Evolutionary conservation across 2,888 invertebrate genomes (phyloP).

Genomic region (Pocota personata): DNA sequence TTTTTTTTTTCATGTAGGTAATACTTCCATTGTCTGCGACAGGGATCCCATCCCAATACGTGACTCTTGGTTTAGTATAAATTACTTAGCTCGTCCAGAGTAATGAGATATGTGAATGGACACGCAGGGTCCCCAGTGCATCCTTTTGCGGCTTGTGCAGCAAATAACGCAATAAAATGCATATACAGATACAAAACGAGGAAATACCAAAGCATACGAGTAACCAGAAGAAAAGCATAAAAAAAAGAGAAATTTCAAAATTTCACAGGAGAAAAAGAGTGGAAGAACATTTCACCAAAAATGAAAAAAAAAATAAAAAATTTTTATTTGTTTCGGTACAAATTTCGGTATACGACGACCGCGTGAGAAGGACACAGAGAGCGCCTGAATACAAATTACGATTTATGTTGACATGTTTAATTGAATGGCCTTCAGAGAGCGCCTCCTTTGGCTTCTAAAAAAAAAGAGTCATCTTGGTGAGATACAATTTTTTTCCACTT

Average conservation of each 20-base stretch:
- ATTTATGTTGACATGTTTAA: slow-evolving; percentile 73
- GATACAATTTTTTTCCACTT: slow-evolving; percentile 8
- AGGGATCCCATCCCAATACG: slow-evolving; percentile 56
- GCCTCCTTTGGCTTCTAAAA: slow-evolving; percentile 58
- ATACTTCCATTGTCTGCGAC: slow-evolving; percentile 40
- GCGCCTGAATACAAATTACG: slow-evolving; percentile 70
- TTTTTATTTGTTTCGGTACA: slow-evolving; percentile 67
- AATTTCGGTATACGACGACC: slow-evolving; percentile 30
- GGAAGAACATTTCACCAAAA: slow-evolving; percentile 56
- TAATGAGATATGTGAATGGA: slow-evolving; percentile 65
- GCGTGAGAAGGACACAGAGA: slow-evolving; percentile 60
- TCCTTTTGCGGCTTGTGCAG: slow-evolving; percentile 60
- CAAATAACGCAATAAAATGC: slow-evolving; percentile 69
- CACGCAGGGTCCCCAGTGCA: background rate
- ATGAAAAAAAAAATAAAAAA: slow-evolving; percentile 20
- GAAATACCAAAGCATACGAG: slow-evolving; percentile 7
- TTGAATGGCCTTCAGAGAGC: slow-evolving; percentile 71
- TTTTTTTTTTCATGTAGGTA: slow-evolving; percentile 20
- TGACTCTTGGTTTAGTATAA: slow-evolving; percentile 66
- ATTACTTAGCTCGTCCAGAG: slow-evolving; percentile 63
- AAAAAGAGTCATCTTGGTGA: slow-evolving; percentile 41
- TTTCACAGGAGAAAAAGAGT: slow-evolving; percentile 56
- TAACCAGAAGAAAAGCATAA: slow-evolving; percentile 33
- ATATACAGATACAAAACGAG: slow-evolving; percentile 20
- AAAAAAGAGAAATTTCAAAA: slow-evolving; percentile 46